These are phyloP conservation scores for Ericerus pela DNA, from an alignment of 1,140 invertebrate species.

Conservation along the genomic window DNA sequence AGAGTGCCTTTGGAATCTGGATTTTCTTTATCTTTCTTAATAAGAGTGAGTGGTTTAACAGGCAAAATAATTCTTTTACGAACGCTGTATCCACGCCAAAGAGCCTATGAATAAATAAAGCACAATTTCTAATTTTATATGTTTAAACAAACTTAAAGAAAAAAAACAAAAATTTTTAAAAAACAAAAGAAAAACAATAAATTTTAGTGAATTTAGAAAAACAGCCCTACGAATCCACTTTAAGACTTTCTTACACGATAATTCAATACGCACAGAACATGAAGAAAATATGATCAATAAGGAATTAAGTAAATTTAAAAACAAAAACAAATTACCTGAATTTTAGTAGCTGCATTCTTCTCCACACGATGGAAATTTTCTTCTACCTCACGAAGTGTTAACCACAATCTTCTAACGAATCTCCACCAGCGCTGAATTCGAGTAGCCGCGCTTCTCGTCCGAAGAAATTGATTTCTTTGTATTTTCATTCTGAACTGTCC, in stretches of 20 bases:
- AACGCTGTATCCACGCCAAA: constrained; percentile 43
- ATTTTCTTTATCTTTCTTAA: background rate
- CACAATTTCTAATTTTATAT: background rate
- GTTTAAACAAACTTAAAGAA: background rate
- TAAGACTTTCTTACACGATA: background rate
- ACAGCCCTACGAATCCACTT: background rate
- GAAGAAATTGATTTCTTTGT: too few species aligned
- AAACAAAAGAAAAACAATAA: constrained; percentile 4
- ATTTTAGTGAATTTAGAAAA: background rate
- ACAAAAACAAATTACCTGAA: too few species aligned
- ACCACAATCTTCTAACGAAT: too few species aligned
- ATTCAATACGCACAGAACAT: constrained; percentile 26
- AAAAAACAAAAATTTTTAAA: too few species aligned
- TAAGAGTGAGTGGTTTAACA: background rate
- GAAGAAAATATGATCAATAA: constrained; percentile 17
- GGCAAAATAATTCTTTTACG: constrained; percentile 26
- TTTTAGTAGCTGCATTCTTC: too few species aligned
- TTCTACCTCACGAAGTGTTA: too few species aligned
- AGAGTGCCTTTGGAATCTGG: background rate
- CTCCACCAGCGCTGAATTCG: too few species aligned
- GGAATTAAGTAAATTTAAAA: too few species aligned
- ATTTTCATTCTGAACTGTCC: too few species aligned
- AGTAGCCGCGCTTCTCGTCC: too few species aligned
- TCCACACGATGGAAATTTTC: too few species aligned
- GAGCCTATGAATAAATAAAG: constrained; percentile 30